A percentile compares a stretch with the other conserved stretches of the same genome.
Evolutionary conservation across 2,888 invertebrate species (phyloP).

Genomic region (Rotaria sp.): DNA sequence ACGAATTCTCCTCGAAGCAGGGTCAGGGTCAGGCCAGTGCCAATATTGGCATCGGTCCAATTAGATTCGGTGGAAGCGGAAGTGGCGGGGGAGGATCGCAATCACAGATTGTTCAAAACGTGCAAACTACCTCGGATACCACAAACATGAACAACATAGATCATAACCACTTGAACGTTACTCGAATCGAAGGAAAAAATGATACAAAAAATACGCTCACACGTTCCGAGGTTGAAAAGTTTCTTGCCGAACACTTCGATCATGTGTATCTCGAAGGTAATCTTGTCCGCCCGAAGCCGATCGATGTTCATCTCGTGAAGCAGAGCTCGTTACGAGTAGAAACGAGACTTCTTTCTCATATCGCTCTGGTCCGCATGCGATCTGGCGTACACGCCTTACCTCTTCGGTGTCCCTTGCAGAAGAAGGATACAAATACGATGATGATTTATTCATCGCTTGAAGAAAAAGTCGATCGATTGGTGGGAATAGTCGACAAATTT

Average conservation of each 20-base stretch:
- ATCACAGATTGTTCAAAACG: no score
- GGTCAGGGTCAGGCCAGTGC: not conserved
- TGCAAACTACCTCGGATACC: no score
- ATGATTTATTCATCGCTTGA: no score
- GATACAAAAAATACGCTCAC: not conserved
- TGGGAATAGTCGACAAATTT: no score
- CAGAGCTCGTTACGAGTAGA: not conserved
- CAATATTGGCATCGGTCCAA: not conserved
- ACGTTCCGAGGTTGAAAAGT: not conserved
- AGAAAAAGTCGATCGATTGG: no score
- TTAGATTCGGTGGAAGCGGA: not conserved
- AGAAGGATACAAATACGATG: no score
- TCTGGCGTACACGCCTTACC: not conserved
- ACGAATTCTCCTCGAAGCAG: not conserved
- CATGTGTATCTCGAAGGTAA: not conserved
- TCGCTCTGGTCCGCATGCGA: not conserved
- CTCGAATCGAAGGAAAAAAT: no score
- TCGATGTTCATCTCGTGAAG: not conserved
- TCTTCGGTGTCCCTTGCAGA: not conserved
- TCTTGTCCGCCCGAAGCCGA: not conserved
- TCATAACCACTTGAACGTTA: no score
- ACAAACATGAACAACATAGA: no score
- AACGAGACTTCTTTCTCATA: not conserved
- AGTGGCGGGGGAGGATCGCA: no score
- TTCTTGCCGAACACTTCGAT: not conserved